Evolutionary conservation across 2,113 vertebrate species (phyloP).

Genomic region (Tragelaphus imberbis): DNA sequence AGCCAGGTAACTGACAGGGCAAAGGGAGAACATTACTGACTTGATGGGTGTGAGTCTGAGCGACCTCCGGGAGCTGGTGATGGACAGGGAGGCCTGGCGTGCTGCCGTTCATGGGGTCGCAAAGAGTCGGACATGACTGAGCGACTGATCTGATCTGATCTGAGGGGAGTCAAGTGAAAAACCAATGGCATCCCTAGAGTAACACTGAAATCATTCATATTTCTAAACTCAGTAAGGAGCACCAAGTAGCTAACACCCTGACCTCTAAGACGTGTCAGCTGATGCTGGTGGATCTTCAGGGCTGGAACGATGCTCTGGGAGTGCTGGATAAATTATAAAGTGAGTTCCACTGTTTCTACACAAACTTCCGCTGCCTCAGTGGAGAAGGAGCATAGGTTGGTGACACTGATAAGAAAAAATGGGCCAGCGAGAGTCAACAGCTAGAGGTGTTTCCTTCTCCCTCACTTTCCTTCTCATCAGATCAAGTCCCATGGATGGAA

Average conservation of each 20-base stretch:
- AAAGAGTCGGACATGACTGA: too few species aligned
- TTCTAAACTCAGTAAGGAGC: too few species aligned
- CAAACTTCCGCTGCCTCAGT: not conserved
- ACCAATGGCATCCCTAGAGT: not conserved
- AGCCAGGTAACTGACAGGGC: not conserved
- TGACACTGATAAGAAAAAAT: not conserved
- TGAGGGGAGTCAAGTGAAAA: not conserved
- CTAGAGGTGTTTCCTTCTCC: not conserved
- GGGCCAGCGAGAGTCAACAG: not conserved
- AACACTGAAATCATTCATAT: not conserved
- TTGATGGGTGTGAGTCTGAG: too few species aligned
- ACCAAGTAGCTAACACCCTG: fast-evolving
- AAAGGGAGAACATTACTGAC: not conserved
- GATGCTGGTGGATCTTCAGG: too few species aligned
- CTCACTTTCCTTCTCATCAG: too few species aligned
- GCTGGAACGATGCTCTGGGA: not conserved
- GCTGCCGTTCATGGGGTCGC: too few species aligned
- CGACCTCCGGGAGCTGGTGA: too few species aligned
- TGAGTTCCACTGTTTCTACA: fast-evolving
- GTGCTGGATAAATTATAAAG: not conserved
- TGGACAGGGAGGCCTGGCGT: too few species aligned
- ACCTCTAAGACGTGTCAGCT: not conserved
- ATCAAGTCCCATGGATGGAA: too few species aligned
- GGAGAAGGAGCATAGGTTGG: not conserved
- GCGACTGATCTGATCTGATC: too few species aligned